Conservation (phyloP, 1,140 invertebrate species). For the Propsilocerus akamusi region DNA sequence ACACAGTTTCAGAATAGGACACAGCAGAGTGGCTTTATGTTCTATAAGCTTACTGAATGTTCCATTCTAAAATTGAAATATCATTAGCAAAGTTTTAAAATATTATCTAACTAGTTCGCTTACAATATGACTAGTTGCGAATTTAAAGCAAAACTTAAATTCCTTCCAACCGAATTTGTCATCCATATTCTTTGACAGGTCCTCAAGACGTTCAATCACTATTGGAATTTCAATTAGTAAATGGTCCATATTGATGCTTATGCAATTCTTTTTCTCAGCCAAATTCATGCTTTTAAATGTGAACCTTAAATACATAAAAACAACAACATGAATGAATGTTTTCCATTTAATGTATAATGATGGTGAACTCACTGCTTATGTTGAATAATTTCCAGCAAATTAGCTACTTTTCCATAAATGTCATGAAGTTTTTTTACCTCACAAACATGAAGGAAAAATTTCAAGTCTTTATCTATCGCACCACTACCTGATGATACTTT, state of each 20-base stretch:
- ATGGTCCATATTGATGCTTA: slow-evolving; percentile 38
- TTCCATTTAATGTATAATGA: not conserved
- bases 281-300: slow-evolving; percentile 24
- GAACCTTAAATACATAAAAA: not conserved
- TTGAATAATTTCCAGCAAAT: slow-evolving; percentile 18
- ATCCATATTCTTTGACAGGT: slow-evolving; percentile 35
- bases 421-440: slow-evolving; percentile 20
- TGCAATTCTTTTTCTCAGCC: slow-evolving; percentile 34
- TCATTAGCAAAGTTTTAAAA: slow-evolving; percentile 1
- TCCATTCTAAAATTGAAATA: slow-evolving; percentile 26
- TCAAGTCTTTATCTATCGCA: slow-evolving; percentile 15
- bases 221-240: slow-evolving; percentile 40
- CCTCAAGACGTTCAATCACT: slow-evolving; percentile 38
- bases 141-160: slow-evolving; percentile 49
- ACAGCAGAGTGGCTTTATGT: slow-evolving; percentile 26
- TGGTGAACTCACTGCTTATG: slow-evolving; percentile 15
- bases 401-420: slow-evolving; percentile 18
- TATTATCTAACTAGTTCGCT: slow-evolving; percentile 13
- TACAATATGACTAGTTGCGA: slow-evolving; percentile 47
- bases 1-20: slow-evolving; percentile 22
- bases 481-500: slow-evolving; percentile 6
- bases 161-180: slow-evolving; percentile 45
- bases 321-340: not conserved
- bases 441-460: slow-evolving; percentile 21
- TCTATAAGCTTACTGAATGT: slow-evolving; percentile 30